Base-by-base conservation (phyloP, 2,888 invertebrate genomes). In the Drosophila meridiana region DNA sequence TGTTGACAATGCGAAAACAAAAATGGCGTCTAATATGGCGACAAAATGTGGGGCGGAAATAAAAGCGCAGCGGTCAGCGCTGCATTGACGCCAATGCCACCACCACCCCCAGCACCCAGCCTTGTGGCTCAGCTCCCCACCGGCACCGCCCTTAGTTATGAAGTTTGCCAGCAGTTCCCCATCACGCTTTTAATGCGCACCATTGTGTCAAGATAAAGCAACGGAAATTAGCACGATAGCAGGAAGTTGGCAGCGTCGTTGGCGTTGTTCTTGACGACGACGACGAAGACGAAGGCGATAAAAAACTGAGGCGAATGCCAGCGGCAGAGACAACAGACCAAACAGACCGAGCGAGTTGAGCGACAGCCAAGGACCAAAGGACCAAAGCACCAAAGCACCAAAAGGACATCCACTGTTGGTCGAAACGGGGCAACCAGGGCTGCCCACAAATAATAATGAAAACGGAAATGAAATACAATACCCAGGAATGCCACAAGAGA, bases 221-320 rank as follows among this genome's bases (percentile, higher is more conserved):
- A 89, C 92, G 91, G 91, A 92, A 92, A 92, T 92, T 92, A 92
- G 91, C 92, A 91, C 92, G 92, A 92, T 92, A 91, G 92, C 92
- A 91, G 92, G 91, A 92, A 91, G 92, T 88, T 84, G 86, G 76
- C 82, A 90, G 83, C 87, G 85, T 76, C 87, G 81, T 86, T 83
- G 89, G 73, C 83, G 89, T 87, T 86, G 83, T 86, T 86, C 84
- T 83, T 78, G 74, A 67, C 69, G 76, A 66, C 77, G 50, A 72
- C 14, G 60, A 36, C 60, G 40, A 73, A 62, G 67, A 60, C 67
- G 58, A 78, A 64, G 72, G 69, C 70, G 69, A 69, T 69, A 80
- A 82, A 60, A 59, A 38, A 76, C n/a, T 52, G 50, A 30, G 42
- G 64, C 68, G 57, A 87, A 71, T 78, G 73, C 70, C 70, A 69